Conservation (phyloP, 2,113 vertebrate genomes). For the Sturnus vulgaris region DNA sequence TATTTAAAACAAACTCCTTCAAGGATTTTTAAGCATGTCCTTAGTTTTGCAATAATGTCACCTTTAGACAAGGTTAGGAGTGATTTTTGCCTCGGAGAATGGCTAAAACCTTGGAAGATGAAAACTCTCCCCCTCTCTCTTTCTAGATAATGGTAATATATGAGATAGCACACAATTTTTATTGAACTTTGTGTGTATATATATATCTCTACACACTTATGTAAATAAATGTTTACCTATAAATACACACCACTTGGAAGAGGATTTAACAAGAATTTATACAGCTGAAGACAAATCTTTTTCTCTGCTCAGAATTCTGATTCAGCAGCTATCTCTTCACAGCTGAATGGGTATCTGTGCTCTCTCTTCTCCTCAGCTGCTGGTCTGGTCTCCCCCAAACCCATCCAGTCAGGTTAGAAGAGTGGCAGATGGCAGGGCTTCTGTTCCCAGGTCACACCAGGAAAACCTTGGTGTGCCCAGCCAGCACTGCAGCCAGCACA, state of each 20-base stretch:
- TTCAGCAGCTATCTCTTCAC: background rate
- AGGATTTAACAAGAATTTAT: background rate
- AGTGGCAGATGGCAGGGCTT: background rate
- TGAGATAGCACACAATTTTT: background rate
- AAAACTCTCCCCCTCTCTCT: background rate
- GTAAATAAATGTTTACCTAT: accelerated
- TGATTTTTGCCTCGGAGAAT: background rate
- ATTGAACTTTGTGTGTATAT: background rate
- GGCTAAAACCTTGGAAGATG: background rate
- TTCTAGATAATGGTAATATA: background rate
- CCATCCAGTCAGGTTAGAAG: background rate
- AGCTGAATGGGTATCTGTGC: background rate
- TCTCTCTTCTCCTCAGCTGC: background rate
- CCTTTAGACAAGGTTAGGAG: background rate
- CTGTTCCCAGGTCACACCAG: background rate
- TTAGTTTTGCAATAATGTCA: background rate
- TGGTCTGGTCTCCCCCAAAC: background rate
- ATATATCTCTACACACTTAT: accelerated
- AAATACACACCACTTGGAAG: background rate
- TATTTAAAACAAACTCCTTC: background rate
- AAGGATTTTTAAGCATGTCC: background rate
- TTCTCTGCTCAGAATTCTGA: background rate
- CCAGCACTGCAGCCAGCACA: background rate
- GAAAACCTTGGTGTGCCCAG: accelerated
- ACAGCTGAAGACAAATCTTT: background rate